Conservation (phyloP, 2,888 invertebrate genomes). For the Chloromyia formosa region DNA sequence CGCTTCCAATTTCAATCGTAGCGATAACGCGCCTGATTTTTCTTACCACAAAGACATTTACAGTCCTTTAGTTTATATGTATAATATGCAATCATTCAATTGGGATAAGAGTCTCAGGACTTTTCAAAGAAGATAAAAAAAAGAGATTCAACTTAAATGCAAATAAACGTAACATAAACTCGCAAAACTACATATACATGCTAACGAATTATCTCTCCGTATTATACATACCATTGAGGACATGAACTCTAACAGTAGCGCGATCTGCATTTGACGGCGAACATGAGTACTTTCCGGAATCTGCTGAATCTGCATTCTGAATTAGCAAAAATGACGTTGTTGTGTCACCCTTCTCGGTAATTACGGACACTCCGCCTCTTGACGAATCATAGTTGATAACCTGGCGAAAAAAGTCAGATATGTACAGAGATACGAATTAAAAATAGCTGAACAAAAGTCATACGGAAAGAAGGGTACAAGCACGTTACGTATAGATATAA, state of each 20-base stretch:
- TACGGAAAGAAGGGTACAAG: not conserved
- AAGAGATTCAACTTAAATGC: constrained; percentile 36
- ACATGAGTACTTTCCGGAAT: constrained; percentile 84
- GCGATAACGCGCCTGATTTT: too few species aligned
- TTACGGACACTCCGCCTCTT: constrained; percentile 80
- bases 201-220: too few species aligned
- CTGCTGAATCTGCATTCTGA: constrained; percentile 77
- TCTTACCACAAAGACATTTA: too few species aligned
- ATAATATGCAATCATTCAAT: not conserved
- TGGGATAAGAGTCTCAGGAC: not conserved
- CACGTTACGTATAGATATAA: not conserved
- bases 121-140: not conserved
- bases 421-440: not conserved
- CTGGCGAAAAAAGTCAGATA: constrained; percentile 57
- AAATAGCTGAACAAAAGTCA: not conserved
- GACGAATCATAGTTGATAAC: constrained; percentile 83
- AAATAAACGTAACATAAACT: constrained; percentile 41
- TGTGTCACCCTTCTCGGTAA: constrained; percentile 82
- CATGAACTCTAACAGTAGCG: constrained; percentile 81
- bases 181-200: too few species aligned
- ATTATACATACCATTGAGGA: constrained; percentile 76
- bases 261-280: constrained; percentile 83
- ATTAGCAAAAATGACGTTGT: constrained; percentile 82
- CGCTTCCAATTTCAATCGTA: too few species aligned
- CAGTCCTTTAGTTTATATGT: too few species aligned